These are phyloP conservation scores for Brachionus rotundiformis DNA, from an alignment of 1,140 invertebrate genomes.

Conservation along the genomic window DNA sequence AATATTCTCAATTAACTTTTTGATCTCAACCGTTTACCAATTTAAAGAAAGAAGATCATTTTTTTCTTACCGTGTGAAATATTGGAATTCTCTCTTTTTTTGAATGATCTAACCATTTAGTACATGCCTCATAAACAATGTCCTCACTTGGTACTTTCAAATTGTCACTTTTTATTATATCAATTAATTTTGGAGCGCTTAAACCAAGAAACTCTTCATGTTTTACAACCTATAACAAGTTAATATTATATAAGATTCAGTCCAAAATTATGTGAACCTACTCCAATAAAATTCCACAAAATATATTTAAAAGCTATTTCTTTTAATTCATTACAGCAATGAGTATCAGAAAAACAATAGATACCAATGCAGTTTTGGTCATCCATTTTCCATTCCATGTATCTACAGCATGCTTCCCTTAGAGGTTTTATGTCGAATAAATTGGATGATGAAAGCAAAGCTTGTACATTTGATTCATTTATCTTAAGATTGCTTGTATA, in stretches of 20 bases:
- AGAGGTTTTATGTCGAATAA: conserved; percentile 67
- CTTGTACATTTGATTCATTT: conserved; percentile 67
- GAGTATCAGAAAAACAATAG: conserved; percentile 68
- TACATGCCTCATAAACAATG: conserved; percentile 67
- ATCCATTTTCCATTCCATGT: conserved; percentile 68
- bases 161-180: conserved; percentile 67
- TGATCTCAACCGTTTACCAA: too few species aligned
- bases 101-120: conserved; percentile 66
- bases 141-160: conserved; percentile 68
- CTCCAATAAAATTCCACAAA: conserved; percentile 57
- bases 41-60: background rate
- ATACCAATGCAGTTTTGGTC: conserved; percentile 68
- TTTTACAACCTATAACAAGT: conserved; percentile 61
- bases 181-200: conserved; percentile 62
- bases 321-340: conserved; percentile 66
- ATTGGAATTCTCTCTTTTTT: conserved; percentile 55
- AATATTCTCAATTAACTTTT: background rate
- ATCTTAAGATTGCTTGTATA: conserved; percentile 67
- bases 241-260: conserved; percentile 49
- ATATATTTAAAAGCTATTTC: conserved; percentile 64
- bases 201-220: conserved; percentile 67
- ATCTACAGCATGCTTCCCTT: conserved; percentile 67
- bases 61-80: conserved; percentile 65
- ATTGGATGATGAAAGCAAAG: conserved; percentile 68
- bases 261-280: conserved; percentile 37